These are phyloP conservation scores for Girardinichthys multiradiatus DNA, from an alignment of 2,113 vertebrate species.

Conservation along the genomic window DNA sequence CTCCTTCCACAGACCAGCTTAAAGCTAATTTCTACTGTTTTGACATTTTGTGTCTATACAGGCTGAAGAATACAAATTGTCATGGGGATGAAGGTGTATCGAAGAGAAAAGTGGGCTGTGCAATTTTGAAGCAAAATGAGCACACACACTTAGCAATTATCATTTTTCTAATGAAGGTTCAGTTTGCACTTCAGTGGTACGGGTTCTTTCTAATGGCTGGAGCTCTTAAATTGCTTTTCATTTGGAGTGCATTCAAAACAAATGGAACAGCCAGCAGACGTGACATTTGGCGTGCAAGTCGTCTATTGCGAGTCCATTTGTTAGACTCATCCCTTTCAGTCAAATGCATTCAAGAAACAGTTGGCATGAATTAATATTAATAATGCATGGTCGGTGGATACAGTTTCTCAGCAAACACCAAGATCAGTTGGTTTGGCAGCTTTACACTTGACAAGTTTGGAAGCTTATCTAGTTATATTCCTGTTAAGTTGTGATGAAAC, in stretches of 20 bases:
- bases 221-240: constrained; percentile 74
- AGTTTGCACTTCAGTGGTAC: constrained; percentile 67
- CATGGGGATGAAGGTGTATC: constrained; percentile 23
- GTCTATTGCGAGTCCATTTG: constrained; percentile 58
- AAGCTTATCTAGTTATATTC: constrained; percentile 45
- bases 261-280: constrained; percentile 66
- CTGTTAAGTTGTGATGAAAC: constrained; percentile 39
- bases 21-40: constrained; percentile 68
- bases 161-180: constrained; percentile 72
- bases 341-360: constrained; percentile 51
- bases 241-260: constrained; percentile 73
- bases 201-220: constrained; percentile 63
- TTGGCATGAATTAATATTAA: constrained; percentile 59
- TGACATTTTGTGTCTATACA: constrained; percentile 71
- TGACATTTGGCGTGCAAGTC: constrained; percentile 67
- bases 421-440: constrained; percentile 34
- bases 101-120: constrained; percentile 13
- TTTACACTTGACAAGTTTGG: constrained; percentile 17
- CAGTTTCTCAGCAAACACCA: constrained; percentile 27
- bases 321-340: constrained; percentile 48
- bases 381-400: constrained; percentile 38
- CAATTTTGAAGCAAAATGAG: constrained; percentile 55
- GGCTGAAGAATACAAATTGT: constrained; percentile 54
- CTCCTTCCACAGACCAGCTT: constrained; percentile 54
- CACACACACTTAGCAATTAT: constrained; percentile 56